phyloP scores from a whole-genome alignment of 2,888 invertebrate genomes.

The Tenthredo mesomela region DNA sequence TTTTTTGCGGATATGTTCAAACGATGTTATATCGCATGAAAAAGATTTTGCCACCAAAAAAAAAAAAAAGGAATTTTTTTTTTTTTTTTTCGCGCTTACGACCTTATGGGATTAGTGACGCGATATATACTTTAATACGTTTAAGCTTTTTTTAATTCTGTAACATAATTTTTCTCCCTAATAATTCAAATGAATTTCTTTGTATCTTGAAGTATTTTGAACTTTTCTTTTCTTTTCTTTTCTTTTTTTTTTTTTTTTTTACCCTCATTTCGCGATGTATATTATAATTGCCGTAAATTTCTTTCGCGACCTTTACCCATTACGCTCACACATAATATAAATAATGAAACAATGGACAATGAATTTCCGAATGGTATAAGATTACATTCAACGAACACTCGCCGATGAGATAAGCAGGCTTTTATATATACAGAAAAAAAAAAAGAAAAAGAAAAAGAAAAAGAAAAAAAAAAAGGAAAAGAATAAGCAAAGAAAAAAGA shows the following conservation, averaged over 20 bases:
- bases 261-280: not conserved
- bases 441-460: not conserved
- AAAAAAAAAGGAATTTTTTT: too few species aligned
- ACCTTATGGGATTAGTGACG: too few species aligned
- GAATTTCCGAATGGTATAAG: not conserved
- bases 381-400: slow-evolving; percentile 3
- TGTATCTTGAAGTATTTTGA: not conserved
- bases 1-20: too few species aligned
- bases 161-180: not conserved
- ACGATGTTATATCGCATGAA: too few species aligned
- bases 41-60: too few species aligned
- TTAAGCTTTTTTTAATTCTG: not conserved
- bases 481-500: not conserved
- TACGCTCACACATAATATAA: not conserved
- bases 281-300: slow-evolving; percentile 1
- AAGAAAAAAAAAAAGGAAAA: not conserved
- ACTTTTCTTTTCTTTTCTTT: not conserved
- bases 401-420: not conserved
- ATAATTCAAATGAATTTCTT: not conserved
- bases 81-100: too few species aligned
- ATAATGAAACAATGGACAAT: not conserved
- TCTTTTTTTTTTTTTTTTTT: too few species aligned
- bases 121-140: not conserved
- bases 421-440: not conserved
- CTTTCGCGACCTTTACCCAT: not conserved